Evolutionary conservation across 2,113 vertebrate species (phyloP).

Genomic region (Ibidorhyncha struthersii): DNA sequence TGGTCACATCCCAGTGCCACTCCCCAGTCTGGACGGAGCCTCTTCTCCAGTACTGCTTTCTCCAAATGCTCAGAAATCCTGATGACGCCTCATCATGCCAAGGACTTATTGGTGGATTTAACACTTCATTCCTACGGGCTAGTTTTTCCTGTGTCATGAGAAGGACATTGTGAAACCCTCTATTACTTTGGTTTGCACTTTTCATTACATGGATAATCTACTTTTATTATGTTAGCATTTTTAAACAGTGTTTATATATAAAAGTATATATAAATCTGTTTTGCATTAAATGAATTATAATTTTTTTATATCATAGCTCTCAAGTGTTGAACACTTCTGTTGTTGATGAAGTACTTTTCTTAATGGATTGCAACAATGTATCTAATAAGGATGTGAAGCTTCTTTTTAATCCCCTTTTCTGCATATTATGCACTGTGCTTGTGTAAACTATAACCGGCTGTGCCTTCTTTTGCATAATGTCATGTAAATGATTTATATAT

Average conservation of each 20-base stretch:
- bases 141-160: constrained; percentile 76
- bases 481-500: constrained; percentile 89
- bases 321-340: constrained; percentile 83
- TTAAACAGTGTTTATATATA: constrained; percentile 76
- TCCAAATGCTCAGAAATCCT: constrained; percentile 88
- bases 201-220: constrained; percentile 79
- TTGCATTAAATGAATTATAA: constrained; percentile 81
- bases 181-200: constrained; percentile 81
- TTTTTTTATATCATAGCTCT: constrained; percentile 76
- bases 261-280: constrained; percentile 81
- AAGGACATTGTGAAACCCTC: constrained; percentile 77
- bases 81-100: constrained; percentile 72
- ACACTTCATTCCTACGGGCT: constrained; percentile 68
- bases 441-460: constrained; percentile 89
- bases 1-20: constrained; percentile 88
- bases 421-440: constrained; percentile 87
- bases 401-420: constrained; percentile 69
- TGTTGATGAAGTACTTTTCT: constrained; percentile 76
- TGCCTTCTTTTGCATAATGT: constrained; percentile 90
- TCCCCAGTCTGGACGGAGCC: constrained; percentile 89
- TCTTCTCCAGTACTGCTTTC: constrained; percentile 90
- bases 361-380: constrained; percentile 72
- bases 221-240: constrained; percentile 77
- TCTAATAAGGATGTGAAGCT: constrained; percentile 83
- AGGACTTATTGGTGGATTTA: constrained; percentile 70